Conservation (phyloP, 2,888 invertebrate genomes). For the Diogma glabrata region DNA sequence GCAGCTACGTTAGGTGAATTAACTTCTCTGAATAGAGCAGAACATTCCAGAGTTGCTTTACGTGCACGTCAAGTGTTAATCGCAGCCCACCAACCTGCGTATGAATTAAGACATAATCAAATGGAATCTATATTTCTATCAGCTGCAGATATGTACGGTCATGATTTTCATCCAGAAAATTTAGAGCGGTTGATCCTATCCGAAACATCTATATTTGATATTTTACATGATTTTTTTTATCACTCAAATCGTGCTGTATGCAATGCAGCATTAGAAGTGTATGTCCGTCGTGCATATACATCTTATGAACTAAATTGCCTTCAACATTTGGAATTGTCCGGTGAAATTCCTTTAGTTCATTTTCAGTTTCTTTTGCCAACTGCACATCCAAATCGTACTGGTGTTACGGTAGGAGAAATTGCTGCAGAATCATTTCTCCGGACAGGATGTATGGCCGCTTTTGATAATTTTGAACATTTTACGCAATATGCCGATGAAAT, state of each 20-base stretch:
- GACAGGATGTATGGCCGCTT: conserved; percentile 91
- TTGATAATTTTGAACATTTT: conserved; percentile 79
- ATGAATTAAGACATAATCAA: conserved; percentile 94
- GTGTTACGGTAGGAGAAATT: conserved; percentile 26
- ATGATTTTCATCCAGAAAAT: conserved; percentile 96
- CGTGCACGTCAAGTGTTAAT: conserved; percentile 58
- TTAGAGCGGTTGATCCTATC: conserved; percentile 91
- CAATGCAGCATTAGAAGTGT: conserved; percentile 92
- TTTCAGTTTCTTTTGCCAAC: conserved; percentile 91
- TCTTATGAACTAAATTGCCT: conserved; percentile 89
- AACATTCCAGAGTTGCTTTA: conserved; percentile 68
- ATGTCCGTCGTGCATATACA: conserved; percentile 88
- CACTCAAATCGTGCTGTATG: conserved; percentile 80
- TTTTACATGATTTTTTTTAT: conserved; percentile 96
- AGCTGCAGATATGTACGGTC: conserved; percentile 96
- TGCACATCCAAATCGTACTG: conserved; percentile 72
- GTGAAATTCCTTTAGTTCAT: conserved; percentile 79
- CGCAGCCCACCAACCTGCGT: conserved; percentile 94
- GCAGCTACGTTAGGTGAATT: conserved; percentile 82
- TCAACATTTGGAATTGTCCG: conserved; percentile 78
- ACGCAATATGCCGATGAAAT: conserved; percentile 75
- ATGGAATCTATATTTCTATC: conserved; percentile 99
- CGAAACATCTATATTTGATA: conserved; percentile 97
- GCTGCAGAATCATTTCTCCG: conserved; percentile 54
- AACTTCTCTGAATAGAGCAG: conserved; percentile 82